Conservation (phyloP, 1,140 invertebrate species). For the Lepidurus packardi region DNA sequence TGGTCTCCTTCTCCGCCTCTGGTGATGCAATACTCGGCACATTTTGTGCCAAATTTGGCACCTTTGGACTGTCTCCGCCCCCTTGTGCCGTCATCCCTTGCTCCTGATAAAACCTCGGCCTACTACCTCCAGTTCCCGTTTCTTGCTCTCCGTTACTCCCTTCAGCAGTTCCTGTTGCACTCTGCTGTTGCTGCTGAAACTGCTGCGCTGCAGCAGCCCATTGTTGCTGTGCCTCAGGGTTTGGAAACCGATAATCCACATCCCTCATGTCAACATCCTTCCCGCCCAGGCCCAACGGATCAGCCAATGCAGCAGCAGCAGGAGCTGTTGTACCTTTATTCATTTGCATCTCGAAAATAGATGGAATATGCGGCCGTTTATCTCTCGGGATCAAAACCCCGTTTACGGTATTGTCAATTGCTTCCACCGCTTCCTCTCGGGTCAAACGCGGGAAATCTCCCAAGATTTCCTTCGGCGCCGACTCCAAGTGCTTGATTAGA, state of each 20-base stretch:
- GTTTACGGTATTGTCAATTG: constrained; percentile 34
- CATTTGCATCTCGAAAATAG: constrained; percentile 44
- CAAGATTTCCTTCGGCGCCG: constrained; percentile 80
- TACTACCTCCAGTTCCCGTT: not conserved
- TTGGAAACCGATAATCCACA: constrained; percentile 32
- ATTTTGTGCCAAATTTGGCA: not conserved
- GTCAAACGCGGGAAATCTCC: constrained; percentile 76
- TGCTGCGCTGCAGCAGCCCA: constrained; percentile 5
- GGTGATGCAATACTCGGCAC: not conserved
- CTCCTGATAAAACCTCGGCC: constrained; percentile 14
- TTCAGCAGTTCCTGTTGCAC: not conserved
- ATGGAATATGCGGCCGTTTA: constrained; percentile 45
- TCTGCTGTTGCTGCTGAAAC: constrained; percentile 27
- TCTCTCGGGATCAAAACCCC: constrained; percentile 35
- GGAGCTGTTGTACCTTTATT: constrained; percentile 39
- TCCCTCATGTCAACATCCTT: constrained; percentile 19
- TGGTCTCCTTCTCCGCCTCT: constrained; percentile 38
- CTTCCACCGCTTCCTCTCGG: constrained; percentile 58
- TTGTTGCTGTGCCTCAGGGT: constrained; percentile 33
- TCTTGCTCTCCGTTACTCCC: not conserved
- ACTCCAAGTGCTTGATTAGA: constrained; percentile 72
- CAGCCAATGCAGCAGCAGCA: constrained; percentile 11
- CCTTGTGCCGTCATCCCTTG: not conserved
- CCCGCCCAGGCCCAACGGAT: constrained; percentile 33
- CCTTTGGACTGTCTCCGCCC: not conserved